Conservation (phyloP, 2,888 invertebrate species). For the Stegophylla sp. region DNA sequence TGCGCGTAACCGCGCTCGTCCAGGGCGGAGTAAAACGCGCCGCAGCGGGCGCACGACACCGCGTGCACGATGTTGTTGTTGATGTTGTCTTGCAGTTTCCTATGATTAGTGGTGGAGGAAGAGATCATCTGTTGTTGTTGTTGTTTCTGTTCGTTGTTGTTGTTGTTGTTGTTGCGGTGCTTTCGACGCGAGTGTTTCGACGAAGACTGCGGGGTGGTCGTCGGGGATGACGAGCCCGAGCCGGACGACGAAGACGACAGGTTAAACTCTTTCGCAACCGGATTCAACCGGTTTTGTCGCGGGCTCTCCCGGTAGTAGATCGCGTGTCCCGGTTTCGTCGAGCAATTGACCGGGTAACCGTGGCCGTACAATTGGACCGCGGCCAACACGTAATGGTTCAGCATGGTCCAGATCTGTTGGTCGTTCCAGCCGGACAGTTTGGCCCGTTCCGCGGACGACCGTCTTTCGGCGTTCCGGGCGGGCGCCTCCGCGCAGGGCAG, state of each 20-base stretch:
- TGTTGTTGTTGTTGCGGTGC: background rate
- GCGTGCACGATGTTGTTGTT: background rate
- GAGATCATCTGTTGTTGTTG: constrained; percentile 1
- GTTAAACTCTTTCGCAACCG: constrained; percentile 33
- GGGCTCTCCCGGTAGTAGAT: constrained; percentile 69
- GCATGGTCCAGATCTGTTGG: constrained; percentile 66
- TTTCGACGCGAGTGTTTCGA: background rate
- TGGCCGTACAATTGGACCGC: constrained; percentile 71
- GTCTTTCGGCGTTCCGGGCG: background rate
- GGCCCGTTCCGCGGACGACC: background rate
- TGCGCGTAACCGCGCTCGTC: background rate
- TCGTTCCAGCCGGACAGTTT: background rate
- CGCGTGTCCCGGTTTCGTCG: constrained; percentile 70
- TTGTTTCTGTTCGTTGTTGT: background rate
- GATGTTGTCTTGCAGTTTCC: background rate
- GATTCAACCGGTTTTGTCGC: constrained; percentile 61
- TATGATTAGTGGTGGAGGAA: too few species aligned
- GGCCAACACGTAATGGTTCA: constrained; percentile 72
- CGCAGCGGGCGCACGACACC: constrained; percentile 34
- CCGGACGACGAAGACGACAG: background rate
- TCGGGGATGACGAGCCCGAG: background rate
- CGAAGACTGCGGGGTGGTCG: background rate
- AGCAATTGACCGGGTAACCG: constrained; percentile 75
- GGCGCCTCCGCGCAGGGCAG: too few species aligned
- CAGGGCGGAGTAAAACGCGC: background rate